phyloP scores from a whole-genome alignment of 2,888 invertebrate species.

The Diarsia brunnea region DNA sequence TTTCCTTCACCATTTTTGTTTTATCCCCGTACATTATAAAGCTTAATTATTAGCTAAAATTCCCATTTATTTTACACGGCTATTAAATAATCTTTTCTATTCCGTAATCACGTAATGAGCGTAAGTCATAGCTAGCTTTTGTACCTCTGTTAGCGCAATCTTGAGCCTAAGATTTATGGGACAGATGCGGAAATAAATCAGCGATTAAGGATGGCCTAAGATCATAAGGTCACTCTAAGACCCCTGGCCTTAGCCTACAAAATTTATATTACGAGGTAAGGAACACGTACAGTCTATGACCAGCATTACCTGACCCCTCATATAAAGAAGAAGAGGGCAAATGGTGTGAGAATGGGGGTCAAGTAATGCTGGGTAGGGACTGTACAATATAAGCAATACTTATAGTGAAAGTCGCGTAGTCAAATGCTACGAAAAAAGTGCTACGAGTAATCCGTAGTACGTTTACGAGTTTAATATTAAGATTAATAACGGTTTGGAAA shows the following conservation, averaged over 20 bases:
- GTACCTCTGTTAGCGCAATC: conserved; percentile 44
- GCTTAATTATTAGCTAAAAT: conserved; percentile 13
- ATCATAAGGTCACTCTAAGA: conserved; percentile 41
- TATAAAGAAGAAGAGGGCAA: too few species aligned
- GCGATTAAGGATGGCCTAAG: conserved; percentile 55
- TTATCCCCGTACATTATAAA: background rate
- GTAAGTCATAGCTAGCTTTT: conserved; percentile 18
- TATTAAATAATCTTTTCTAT: conserved; percentile 29
- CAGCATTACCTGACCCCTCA: too few species aligned
- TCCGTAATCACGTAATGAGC: conserved; percentile 29
- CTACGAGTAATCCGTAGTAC: conserved; percentile 38
- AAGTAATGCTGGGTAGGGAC: too few species aligned
- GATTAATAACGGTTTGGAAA: conserved; percentile 22
- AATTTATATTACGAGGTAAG: conserved; percentile 34
- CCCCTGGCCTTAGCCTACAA: conserved; percentile 35
- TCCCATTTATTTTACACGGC: background rate
- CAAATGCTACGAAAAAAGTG: conserved; percentile 40
- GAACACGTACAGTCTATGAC: conserved; percentile 17
- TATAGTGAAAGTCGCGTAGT: conserved; percentile 39
- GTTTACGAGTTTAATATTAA: conserved; percentile 8
- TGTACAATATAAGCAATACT: conserved; percentile 6
- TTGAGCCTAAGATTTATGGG: conserved; percentile 44
- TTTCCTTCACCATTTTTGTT: background rate
- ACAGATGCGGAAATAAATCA: conserved; percentile 61
- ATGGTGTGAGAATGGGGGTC: too few species aligned